phyloP scores from a whole-genome alignment of 2,797 vertebrate species.

The Anableps anableps region DNA sequence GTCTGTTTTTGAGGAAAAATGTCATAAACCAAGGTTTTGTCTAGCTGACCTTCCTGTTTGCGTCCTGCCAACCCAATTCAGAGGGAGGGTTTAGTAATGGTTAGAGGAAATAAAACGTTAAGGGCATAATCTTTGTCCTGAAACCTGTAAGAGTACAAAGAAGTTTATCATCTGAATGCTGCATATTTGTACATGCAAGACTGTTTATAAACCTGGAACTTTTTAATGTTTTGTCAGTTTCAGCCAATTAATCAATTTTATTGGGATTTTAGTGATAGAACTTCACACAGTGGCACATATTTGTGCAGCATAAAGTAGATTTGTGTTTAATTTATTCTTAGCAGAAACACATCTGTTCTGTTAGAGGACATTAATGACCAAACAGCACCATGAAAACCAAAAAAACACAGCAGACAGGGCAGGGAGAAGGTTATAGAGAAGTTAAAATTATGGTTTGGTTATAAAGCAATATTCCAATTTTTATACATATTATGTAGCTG shows the following conservation, averaged over 20 bases:
- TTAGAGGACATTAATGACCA: background rate
- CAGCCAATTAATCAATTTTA: background rate
- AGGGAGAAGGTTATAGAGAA: background rate
- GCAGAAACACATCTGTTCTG: background rate
- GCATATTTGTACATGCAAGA: background rate
- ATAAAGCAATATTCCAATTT: background rate
- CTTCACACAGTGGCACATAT: background rate
- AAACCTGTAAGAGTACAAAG: background rate
- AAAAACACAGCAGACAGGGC: background rate
- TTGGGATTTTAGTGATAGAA: background rate
- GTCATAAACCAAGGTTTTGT: background rate
- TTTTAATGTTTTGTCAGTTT: background rate
- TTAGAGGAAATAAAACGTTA: constrained; percentile 41
- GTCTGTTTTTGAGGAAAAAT: constrained; percentile 3
- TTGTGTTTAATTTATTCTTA: background rate
- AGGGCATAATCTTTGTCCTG: constrained; percentile 5
- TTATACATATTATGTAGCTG: background rate
- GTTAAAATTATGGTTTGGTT: background rate
- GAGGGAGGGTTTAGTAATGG: constrained; percentile 46
- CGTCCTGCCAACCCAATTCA: constrained; percentile 3
- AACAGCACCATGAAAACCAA: background rate
- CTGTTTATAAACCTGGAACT: background rate
- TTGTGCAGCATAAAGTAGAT: background rate
- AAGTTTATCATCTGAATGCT: background rate
- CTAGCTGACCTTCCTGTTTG: background rate